Evolutionary conservation across 2,797 vertebrate genomes (phyloP).

Genomic region (Lepus townsendii): DNA sequence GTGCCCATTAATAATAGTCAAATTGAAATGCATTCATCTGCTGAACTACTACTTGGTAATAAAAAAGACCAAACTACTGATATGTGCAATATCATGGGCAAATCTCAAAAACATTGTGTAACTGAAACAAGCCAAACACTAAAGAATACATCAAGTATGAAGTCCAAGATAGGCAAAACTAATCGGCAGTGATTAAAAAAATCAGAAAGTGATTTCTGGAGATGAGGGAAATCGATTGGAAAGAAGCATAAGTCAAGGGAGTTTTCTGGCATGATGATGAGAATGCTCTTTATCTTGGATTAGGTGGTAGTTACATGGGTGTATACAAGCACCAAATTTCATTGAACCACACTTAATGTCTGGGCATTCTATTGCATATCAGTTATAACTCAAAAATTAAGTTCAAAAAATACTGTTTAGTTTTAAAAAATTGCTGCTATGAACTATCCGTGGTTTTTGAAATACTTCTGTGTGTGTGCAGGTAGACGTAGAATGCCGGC

Average conservation of each 20-base stretch:
- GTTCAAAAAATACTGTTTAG: conserved; percentile 8
- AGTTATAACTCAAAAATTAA: conserved; percentile 41
- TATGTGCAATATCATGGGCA: background rate
- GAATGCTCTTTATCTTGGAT: background rate
- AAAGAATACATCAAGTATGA: background rate
- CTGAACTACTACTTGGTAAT: conserved; percentile 26
- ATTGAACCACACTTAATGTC: background rate
- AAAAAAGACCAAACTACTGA: conserved; percentile 19
- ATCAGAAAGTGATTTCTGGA: conserved; percentile 11
- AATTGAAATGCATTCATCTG: conserved; percentile 1
- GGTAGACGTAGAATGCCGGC: conserved; percentile 1
- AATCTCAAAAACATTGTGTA: conserved; percentile 11
- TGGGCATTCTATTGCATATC: background rate
- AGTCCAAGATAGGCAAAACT: background rate
- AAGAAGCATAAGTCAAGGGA: conserved; percentile 14
- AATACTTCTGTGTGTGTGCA: background rate
- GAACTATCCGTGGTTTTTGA: conserved; percentile 31
- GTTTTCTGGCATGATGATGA: background rate
- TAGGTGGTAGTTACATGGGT: background rate
- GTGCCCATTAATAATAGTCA: background rate
- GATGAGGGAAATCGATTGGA: background rate
- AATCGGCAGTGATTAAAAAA: conserved; percentile 39
- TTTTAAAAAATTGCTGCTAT: conserved; percentile 30
- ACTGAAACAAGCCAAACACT: conserved; percentile 37
- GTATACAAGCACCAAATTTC: conserved; percentile 24